Evolutionary conservation across 2,113 vertebrate genomes (phyloP), one percentile per base, ranked within the genome.

Genomic region (Calyptomena viridis): DNA sequence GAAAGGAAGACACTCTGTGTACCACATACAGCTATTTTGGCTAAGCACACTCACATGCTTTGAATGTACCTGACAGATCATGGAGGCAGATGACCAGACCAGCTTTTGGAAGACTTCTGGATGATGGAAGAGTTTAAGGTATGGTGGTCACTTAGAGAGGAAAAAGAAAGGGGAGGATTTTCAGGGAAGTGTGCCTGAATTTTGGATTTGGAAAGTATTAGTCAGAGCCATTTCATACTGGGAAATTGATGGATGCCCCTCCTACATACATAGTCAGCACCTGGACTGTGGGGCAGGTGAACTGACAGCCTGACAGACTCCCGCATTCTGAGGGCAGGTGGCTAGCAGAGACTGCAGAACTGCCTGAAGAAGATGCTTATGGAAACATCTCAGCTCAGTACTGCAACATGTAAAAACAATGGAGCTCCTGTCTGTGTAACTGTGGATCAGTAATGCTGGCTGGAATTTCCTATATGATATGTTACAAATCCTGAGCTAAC

Each of bases 251-350:
- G 53, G 49, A 39, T 73, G 12, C 7, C 37, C 37, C 22, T 37
- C 16, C 37, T 28, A 5, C 3, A 0, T n/a, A 58, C 0, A 0
- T 24, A 39, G 12, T 21, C 42, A 63, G n/a, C 15, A 64, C 40
- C 22, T 49, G 40, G 47, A 56, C 18, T 42, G 20, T 3, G 16
- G 39, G 46, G 22, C 10, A 14, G n/a, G 12, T 12, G 40, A 60
- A 42, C 11, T 21, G 31, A 42, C n/a, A 23, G n/a, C 46, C 67
- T 53, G 60, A 33, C 20, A 72, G 24, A 14, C 8, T 59, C 33
- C 8, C 39, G 46, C 39, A 31, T 66, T 85, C 35, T 49, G 22
- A 37, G 40, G 73, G 40, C 0, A 0, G 39, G 46, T 85, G 14
- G 17, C 15, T 68, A 49, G 60, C 40, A 28, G 16, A 30, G 18